Base-by-base conservation (phyloP, 2,797 vertebrate genomes). In the Sebastes melanostomus region DNA sequence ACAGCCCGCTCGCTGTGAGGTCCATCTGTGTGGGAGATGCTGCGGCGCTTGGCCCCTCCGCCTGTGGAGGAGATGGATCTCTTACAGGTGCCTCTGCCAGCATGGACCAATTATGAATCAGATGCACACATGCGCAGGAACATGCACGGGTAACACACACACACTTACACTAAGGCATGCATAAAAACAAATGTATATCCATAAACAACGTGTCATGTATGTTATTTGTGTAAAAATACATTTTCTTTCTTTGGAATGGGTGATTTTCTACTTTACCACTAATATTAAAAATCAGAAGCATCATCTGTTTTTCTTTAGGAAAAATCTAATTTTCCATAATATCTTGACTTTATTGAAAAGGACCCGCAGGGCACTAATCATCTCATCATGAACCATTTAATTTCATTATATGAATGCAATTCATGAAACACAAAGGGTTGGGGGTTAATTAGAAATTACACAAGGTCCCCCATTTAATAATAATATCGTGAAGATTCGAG, bases 11-110 rank as follows among this genome's bases (percentile, higher is more conserved):
- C 77, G 76, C 90, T 82, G 91, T 36, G 91, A 91, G 89, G 85
- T 92, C 93, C 93, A 93, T 93, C 93, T 94, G 93, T 90, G 90
- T 82, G 90, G 86, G 86, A 80, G 79, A 86, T 63, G 84, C 78
- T 66, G 86, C 54, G 6, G 87, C 13, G 79, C 59, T 82, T 8
- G 87, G 81, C 80, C 87, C 55, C 83, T 85, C 71, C 3, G 83
- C 89, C 91, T 88, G 87, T 69, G 83, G 90, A 89, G 91, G 86
- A 87, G 84, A 92, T 89, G 91, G 89, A 91, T 91, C 88, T 81
- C 66, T 69, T 84, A 88, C 92, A 91, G 89, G 89, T 90, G 91
- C 74, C 72, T 66, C 78, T 91, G 90, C 88, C 92, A 93, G 88
- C 85, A 80, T 22, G 78, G 88, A 90, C 86, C 92, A 94, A 91